Evolutionary conservation across 2,113 vertebrate genomes (phyloP), one percentile per base, ranked within the genome.

Genomic region (Ophthalmotilapia sp.): DNA sequence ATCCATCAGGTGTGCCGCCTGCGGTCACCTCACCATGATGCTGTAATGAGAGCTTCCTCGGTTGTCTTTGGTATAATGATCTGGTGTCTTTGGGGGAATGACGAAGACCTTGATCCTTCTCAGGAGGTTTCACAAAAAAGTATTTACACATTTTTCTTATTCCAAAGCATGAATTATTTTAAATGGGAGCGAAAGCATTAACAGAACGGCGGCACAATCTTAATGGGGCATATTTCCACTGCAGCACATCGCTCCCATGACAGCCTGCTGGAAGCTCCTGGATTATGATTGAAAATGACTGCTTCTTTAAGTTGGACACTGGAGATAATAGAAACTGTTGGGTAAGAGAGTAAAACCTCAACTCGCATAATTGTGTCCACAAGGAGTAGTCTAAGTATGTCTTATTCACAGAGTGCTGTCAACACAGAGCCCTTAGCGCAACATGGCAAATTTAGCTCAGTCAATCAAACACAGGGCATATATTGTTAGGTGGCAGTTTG

Each of bases 321-420:
- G 49, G 68, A 87, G 36, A 84, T 84, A 86, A 87, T 93, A 80
- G 77, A 91, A 90, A 70, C 36, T 19, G 53, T 58, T 83, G 51
- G n/a, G 12, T 58, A n/a, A 55, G 79, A 65, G 45, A 45, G 60
- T 33, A 29, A 79, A 79, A 92, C 49, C 47, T 58, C 4, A 5
- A 14, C 80, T 85, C 3, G 1, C 23, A 75, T 90, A 91, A 93
- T 89, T 92, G 81, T 86, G 83, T 91, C 87, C 82, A 88, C 51
- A 1, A 91, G 81, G 83, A 90, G 54, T 53, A 58, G 82, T 75
- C 51, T 55, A n/a, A 84, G 75, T 86, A 75, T 40, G 87, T 91
- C 79, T 81, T 49, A 11, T 83, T 87, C 75, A 53, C 47, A 60
- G 26, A 5, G 19, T 8, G 80, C 88, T 89, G 88, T 83, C 88